Evolutionary conservation across 2,113 vertebrate genomes (phyloP).

Genomic region (Regulus satrapa): DNA sequence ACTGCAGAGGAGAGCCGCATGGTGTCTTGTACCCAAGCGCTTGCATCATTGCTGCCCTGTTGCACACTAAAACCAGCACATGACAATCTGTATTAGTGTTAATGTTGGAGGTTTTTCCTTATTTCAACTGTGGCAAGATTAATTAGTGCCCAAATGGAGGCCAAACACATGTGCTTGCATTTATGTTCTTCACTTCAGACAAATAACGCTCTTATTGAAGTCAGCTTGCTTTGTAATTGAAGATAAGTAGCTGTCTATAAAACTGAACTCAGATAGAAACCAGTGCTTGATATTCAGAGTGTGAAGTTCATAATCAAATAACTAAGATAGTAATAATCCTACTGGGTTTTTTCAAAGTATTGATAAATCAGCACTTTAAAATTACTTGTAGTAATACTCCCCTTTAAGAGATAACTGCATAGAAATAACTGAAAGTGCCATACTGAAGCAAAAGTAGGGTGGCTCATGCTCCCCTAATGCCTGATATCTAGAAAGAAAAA

Average conservation of each 20-base stretch:
- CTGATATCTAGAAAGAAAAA: not conserved
- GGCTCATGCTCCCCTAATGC: not conserved
- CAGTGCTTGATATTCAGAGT: not conserved
- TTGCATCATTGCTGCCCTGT: not conserved
- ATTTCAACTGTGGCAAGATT: not conserved
- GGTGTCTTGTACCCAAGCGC: not conserved
- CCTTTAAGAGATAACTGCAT: not conserved
- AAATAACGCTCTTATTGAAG: not conserved
- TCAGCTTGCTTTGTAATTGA: not conserved
- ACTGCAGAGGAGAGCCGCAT: rapidly evolving
- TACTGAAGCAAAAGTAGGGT: not conserved
- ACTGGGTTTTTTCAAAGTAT: not conserved
- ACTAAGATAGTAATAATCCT: not conserved
- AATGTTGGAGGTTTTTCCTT: not conserved
- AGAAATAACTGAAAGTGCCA: not conserved
- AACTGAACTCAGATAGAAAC: not conserved
- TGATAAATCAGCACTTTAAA: not conserved
- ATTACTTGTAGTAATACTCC: not conserved
- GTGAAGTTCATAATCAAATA: not conserved
- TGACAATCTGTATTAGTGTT: not conserved
- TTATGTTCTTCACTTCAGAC: not conserved
- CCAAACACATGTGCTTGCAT: not conserved
- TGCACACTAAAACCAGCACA: not conserved
- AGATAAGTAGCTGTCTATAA: not conserved
- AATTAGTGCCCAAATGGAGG: not conserved